A percentile compares a stretch with the other conserved stretches of the same genome.
These are phyloP conservation scores for Euphonia xanthogaster DNA, from an alignment of 2,797 vertebrate species.

Conservation along the genomic window DNA sequence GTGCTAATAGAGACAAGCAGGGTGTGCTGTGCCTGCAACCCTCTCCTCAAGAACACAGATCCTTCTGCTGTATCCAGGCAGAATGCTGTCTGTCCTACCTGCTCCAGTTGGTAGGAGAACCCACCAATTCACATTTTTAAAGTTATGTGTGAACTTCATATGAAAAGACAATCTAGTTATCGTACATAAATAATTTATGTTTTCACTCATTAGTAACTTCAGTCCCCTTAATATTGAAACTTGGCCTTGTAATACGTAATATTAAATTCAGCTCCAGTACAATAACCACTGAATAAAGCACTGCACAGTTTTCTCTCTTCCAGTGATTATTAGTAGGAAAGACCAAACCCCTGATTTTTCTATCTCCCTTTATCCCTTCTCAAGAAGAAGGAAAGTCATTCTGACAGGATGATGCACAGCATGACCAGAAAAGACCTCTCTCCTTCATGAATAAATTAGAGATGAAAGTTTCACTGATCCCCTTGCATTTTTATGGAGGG, in stretches of 20 bases:
- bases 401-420: constrained; percentile 79
- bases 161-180: background rate
- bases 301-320: constrained; percentile 26
- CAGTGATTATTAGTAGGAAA: constrained; percentile 53
- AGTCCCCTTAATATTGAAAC: constrained; percentile 26
- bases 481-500: constrained; percentile 77
- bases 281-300: constrained; percentile 41
- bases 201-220: constrained; percentile 60
- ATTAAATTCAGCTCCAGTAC: constrained; percentile 32
- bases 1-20: background rate
- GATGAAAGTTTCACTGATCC: constrained; percentile 80
- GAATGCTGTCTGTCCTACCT: background rate
- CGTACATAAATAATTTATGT: constrained; percentile 57
- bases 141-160: constrained; percentile 29
- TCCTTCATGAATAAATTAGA: constrained; percentile 83
- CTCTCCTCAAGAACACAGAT: background rate
- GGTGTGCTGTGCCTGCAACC: background rate
- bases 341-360: constrained; percentile 40
- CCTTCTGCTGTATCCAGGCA: background rate
- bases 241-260: constrained; percentile 20
- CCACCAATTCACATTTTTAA: background rate
- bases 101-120: background rate
- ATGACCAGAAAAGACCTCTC: constrained; percentile 71
- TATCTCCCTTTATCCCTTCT: constrained; percentile 65
- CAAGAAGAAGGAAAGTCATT: constrained; percentile 75